Conservation (phyloP, 2,797 vertebrate genomes). For the Novumbra hubbsi region DNA sequence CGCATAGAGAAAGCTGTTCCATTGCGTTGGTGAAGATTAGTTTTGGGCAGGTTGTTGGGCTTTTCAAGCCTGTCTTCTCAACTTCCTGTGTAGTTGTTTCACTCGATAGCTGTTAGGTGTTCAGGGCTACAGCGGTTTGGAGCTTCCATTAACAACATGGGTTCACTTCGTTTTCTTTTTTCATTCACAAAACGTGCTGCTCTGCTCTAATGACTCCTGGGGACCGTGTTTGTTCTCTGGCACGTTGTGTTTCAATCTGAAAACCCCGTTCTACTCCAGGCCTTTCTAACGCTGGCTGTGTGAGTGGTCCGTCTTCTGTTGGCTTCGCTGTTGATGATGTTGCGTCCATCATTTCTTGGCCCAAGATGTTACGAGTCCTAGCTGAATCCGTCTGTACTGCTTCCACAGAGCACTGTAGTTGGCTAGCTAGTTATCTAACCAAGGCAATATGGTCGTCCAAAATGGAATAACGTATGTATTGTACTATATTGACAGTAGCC, state of each 20-base stretch:
- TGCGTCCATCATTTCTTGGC: neutral
- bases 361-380: neutral
- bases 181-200: neutral
- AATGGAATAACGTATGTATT: neutral
- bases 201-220: neutral
- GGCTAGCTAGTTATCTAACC: neutral
- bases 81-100: neutral
- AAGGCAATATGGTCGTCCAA: neutral
- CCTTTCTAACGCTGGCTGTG: neutral
- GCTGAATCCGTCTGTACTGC: neutral
- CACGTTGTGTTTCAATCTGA: too few species aligned
- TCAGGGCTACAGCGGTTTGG: neutral
- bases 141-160: neutral
- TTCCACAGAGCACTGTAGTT: neutral
- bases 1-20: conserved; percentile 12
- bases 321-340: neutral
- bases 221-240: neutral
- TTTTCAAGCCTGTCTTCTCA: neutral
- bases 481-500: neutral
- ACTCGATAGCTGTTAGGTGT: conserved; percentile 10
- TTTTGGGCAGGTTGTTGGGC: neutral
- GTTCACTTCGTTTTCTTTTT: neutral
- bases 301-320: neutral
- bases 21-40: conserved; percentile 9
- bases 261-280: neutral